A percentile compares a stretch with the other conserved stretches of the same genome.
Evolutionary conservation across 2,888 invertebrate genomes (phyloP).

Genomic region (Lasioglossum lativentre): DNA sequence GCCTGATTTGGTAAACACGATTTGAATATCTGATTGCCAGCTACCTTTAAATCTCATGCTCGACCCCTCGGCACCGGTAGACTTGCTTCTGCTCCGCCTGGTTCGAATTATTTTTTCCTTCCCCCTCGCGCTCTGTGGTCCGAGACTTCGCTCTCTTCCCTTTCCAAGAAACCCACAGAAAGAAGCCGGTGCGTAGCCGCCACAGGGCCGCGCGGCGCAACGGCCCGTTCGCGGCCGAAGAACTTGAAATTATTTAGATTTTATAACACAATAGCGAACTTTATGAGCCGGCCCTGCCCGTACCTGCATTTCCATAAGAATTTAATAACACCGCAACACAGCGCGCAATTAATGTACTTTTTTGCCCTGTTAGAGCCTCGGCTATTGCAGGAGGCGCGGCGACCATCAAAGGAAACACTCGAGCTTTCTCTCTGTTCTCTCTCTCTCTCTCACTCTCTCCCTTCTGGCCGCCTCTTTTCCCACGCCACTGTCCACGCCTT

Average conservation of each 20-base stretch:
- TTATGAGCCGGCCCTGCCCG: conserved; percentile 77
- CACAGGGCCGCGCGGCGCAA: not conserved
- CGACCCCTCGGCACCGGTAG: conserved; percentile 14
- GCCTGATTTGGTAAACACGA: conserved; percentile 79
- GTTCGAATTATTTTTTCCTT: not conserved
- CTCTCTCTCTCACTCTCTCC: not conserved
- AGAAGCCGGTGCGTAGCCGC: conserved; percentile 6
- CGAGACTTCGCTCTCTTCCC: not conserved
- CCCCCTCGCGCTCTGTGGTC: not conserved
- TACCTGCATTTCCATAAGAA: conserved; percentile 83
- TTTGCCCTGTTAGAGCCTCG: conserved; percentile 78
- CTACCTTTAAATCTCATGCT: conserved; percentile 61
- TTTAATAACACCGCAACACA: conserved; percentile 84
- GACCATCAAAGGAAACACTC: conserved; percentile 70
- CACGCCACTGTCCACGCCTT: conserved; percentile 12
- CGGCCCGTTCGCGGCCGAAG: conserved; percentile 48
- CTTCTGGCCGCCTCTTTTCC: not conserved
- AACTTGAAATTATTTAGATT: conserved; percentile 84
- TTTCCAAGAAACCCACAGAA: not conserved
- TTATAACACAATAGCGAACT: conserved; percentile 83
- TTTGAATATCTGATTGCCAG: conserved; percentile 81
- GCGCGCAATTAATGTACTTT: conserved; percentile 84
- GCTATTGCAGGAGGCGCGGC: conserved; percentile 59
- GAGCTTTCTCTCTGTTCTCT: conserved; percentile 1
- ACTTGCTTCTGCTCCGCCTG: conserved; percentile 23